phyloP scores from a whole-genome alignment of 2,888 invertebrate genomes.

The Helicoverpa assulta region DNA sequence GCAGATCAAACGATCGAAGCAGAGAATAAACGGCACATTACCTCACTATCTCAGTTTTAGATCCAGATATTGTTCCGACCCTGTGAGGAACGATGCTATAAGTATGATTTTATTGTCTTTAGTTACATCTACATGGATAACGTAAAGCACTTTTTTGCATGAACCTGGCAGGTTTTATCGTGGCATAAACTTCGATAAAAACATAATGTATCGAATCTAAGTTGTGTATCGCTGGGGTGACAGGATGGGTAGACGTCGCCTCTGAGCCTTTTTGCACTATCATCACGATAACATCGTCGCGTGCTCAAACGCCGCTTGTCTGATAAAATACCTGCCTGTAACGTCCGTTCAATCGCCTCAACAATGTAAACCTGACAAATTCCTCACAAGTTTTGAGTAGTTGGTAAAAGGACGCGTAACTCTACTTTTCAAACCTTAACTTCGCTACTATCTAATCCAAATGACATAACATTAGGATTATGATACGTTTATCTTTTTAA shows the following conservation, averaged over 20 bases:
- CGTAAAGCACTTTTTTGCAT: constrained; percentile 20
- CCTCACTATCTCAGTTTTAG: constrained; percentile 18
- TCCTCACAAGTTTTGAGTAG: constrained; percentile 12
- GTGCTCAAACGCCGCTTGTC: constrained; percentile 67
- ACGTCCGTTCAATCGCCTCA: constrained; percentile 59
- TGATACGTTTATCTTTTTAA: constrained; percentile 47
- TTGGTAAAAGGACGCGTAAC: not conserved
- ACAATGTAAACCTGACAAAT: constrained; percentile 48
- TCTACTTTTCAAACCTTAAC: not conserved
- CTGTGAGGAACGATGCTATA: constrained; percentile 7
- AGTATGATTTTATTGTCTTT: constrained; percentile 37
- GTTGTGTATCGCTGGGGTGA: constrained; percentile 48
- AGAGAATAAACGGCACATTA: constrained; percentile 30
- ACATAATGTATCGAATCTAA: constrained; percentile 55
- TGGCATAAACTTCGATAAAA: constrained; percentile 46
- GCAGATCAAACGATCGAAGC: constrained; percentile 33
- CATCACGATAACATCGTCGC: constrained; percentile 79
- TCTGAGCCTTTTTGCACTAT: constrained; percentile 73
- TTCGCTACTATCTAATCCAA: constrained; percentile 39
- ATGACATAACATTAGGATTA: constrained; percentile 34
- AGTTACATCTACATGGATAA: constrained; percentile 21
- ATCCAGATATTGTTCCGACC: constrained; percentile 20
- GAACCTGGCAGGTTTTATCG: constrained; percentile 38
- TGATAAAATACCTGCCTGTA: constrained; percentile 76
- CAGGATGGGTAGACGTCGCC: constrained; percentile 62